Conservation (phyloP, 2,113 vertebrate genomes). For the Sterna hirundo region DNA sequence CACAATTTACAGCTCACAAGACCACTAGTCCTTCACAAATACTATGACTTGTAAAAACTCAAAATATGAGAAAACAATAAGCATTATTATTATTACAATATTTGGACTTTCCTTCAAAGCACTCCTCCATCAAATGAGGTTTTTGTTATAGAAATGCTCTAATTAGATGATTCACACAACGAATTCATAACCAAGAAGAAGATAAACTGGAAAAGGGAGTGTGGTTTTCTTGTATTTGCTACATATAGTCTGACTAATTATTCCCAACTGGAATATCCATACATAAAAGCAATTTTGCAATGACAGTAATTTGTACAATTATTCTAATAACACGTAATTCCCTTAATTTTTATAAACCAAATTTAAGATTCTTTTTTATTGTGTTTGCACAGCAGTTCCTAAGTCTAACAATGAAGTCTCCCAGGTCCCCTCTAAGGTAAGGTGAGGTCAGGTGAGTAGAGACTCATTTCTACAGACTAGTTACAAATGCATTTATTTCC, state of each 20-base stretch:
- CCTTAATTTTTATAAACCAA: neutral
- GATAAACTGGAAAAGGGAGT: neutral
- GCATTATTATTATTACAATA: neutral
- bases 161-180: neutral
- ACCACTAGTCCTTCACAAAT: neutral
- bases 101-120: neutral
- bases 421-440: neutral
- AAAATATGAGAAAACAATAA: neutral
- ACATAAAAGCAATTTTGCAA: slow-evolving; percentile 19
- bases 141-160: neutral
- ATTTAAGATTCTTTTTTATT: neutral
- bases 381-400: neutral
- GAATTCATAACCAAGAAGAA: neutral
- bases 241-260: neutral
- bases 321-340: neutral
- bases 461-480: neutral
- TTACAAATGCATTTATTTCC: neutral
- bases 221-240: neutral
- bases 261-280: neutral
- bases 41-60: neutral
- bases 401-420: neutral
- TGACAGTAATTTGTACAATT: slow-evolving; percentile 17
- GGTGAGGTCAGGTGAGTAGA: neutral
- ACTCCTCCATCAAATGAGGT: neutral
- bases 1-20: neutral